A percentile compares a stretch with the other conserved stretches of the same genome.
These are phyloP conservation scores for Meriones psammophilus DNA, from an alignment of 2,797 vertebrate genomes.

Conservation along the genomic window DNA sequence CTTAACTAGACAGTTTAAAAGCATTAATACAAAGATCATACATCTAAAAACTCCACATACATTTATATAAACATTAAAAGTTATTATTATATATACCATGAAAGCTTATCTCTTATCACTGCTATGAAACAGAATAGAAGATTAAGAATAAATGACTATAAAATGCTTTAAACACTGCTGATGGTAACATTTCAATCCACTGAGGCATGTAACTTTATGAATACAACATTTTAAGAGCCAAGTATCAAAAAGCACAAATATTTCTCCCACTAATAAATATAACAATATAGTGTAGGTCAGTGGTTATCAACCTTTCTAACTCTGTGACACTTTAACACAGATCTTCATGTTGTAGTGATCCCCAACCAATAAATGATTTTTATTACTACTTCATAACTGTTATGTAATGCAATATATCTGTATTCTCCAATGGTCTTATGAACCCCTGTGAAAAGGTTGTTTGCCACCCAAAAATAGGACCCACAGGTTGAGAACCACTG, in stretches of 20 bases:
- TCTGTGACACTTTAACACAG: background rate
- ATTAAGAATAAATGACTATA: background rate
- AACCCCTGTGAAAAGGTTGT: background rate
- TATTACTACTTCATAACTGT: background rate
- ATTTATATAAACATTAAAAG: background rate
- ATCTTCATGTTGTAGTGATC: too few species aligned
- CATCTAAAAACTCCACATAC: background rate
- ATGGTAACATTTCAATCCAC: background rate
- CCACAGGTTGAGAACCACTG: background rate
- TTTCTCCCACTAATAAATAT: background rate
- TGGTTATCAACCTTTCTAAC: background rate
- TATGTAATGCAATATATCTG: background rate
- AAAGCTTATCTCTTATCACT: background rate
- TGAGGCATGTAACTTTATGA: background rate
- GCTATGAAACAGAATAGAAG: background rate
- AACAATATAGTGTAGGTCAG: background rate
- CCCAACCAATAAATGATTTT: background rate
- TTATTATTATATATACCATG: background rate
- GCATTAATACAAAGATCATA: background rate
- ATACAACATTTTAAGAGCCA: background rate
- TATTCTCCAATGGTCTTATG: background rate
- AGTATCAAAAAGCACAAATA: background rate
- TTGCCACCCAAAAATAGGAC: background rate
- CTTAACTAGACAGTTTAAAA: conserved; percentile 3
- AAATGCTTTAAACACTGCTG: background rate